phyloP scores from a whole-genome alignment of 53 echinoderm and acorn worm genomes.

The Mesocentrotus franciscanus region DNA sequence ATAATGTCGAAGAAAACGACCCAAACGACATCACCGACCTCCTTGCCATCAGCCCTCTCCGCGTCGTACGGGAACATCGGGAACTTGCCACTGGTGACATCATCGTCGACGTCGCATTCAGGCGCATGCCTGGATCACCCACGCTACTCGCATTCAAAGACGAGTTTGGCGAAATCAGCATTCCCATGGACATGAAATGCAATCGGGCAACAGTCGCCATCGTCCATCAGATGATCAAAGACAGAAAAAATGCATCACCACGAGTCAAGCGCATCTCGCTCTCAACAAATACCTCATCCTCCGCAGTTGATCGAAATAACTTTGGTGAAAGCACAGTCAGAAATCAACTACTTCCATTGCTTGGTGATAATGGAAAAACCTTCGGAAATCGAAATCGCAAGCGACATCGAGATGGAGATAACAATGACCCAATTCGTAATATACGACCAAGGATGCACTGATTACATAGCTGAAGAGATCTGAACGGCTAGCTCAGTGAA shows the following conservation, averaged over 20 bases:
- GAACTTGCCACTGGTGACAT: constrained; percentile 32
- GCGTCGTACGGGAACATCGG: constrained; percentile 21
- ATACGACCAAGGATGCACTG: constrained; percentile 10
- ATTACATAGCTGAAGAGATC: background rate
- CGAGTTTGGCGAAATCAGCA: constrained; percentile 39
- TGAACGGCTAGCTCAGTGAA: background rate
- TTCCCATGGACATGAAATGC: constrained; percentile 57
- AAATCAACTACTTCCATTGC: background rate
- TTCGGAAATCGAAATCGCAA: constrained; percentile 6
- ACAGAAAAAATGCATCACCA: background rate
- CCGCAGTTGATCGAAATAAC: background rate
- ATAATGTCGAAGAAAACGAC: background rate
- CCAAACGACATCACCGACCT: constrained; percentile 31
- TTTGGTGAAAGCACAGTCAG: background rate
- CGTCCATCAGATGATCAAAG: constrained; percentile 28
- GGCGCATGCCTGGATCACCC: background rate
- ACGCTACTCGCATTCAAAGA: constrained; percentile 22
- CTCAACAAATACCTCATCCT: background rate
- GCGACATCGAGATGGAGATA: background rate
- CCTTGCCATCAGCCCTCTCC: background rate
- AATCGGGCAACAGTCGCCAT: constrained; percentile 16
- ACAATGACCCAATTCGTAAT: background rate
- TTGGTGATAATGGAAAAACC: background rate
- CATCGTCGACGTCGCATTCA: constrained; percentile 36
- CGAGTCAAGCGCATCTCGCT: background rate